phyloP scores from a whole-genome alignment of 2,888 invertebrate genomes.

The Cataglyphis livida region DNA sequence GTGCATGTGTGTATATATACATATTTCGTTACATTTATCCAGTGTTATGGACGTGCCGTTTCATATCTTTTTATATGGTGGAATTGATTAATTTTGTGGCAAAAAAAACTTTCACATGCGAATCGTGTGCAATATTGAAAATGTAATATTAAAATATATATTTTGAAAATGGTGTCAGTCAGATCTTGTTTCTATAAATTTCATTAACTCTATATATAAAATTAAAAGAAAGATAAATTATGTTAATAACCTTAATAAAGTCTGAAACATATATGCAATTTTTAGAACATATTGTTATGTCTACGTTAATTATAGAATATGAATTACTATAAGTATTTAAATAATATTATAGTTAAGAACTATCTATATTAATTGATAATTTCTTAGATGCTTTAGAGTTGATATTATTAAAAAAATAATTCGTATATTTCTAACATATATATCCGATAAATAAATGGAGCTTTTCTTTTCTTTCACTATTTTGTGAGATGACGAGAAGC shows the following conservation, averaged over 20 bases:
- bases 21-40: constrained; percentile 35
- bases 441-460: not conserved
- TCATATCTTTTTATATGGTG: constrained; percentile 9
- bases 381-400: not conserved
- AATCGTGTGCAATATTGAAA: not conserved
- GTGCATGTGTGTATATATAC: not conserved
- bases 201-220: not conserved
- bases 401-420: not conserved
- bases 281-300: not conserved
- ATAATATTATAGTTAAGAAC: not conserved
- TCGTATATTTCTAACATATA: not conserved
- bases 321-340: not conserved
- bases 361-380: not conserved
- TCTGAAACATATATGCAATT: not conserved
- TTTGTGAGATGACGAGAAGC: not conserved
- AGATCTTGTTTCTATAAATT: not conserved
- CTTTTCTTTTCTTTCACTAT: constrained; percentile 2
- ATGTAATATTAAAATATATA: not conserved
- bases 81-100: constrained; percentile 24
- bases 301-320: not conserved
- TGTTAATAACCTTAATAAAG: not conserved
- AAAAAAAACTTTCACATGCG: constrained; percentile 6
- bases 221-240: not conserved
- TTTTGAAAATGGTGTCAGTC: not conserved
- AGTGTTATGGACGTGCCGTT: constrained; percentile 11